Evolutionary conservation across 2,113 vertebrate genomes (phyloP).

Genomic region (Salvator merianae): DNA sequence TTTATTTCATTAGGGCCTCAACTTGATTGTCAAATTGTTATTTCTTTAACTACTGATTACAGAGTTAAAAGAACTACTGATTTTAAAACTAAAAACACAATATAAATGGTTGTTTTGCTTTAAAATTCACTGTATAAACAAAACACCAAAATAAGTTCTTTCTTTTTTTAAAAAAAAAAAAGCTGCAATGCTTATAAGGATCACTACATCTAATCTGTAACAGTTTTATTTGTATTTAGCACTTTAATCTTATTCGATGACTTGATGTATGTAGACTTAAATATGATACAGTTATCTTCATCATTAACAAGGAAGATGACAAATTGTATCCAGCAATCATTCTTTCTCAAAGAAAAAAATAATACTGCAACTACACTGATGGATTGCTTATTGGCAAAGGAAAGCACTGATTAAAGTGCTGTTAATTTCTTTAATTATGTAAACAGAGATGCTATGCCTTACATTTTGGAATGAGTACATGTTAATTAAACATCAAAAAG

Average conservation of each 20-base stretch:
- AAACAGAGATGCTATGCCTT: neutral
- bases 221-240: neutral
- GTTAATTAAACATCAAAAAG: conserved; percentile 36
- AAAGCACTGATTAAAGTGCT: conserved; percentile 6
- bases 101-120: neutral
- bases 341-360: neutral
- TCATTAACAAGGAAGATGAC: neutral
- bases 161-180: neutral
- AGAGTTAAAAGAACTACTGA: neutral
- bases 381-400: neutral
- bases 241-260: neutral
- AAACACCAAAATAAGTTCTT: too few relatives aligned
- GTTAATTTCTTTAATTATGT: conserved; percentile 26
- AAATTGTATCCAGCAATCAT: neutral
- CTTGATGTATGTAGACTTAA: neutral
- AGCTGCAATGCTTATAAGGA: neutral
- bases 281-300: neutral
- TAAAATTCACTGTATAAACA: neutral
- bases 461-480: conserved; percentile 7
- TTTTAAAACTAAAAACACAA: neutral
- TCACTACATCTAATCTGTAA: neutral
- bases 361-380: neutral
- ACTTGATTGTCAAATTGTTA: neutral
- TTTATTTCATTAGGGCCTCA: neutral
- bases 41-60: neutral